Conservation (phyloP, 2,113 vertebrate genomes). For the Gymnorhina tibicen region DNA sequence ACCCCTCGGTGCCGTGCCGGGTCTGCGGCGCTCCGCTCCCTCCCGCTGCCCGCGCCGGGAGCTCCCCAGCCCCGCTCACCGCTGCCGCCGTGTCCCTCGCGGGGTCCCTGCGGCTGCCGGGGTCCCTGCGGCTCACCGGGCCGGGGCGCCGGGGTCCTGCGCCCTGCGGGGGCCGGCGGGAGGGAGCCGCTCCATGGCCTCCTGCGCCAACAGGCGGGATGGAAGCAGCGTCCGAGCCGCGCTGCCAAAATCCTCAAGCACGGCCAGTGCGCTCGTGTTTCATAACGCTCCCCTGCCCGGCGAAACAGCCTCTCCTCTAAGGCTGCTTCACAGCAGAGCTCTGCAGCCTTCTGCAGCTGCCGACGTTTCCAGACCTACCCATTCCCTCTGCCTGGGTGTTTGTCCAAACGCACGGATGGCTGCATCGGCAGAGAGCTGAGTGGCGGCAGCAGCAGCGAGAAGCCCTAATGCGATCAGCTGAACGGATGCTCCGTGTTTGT, state of each 20-base stretch:
- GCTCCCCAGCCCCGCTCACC: not conserved
- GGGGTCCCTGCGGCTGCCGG: not conserved
- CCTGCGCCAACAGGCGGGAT: not conserved
- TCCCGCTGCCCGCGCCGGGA: not conserved
- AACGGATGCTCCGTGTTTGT: not conserved
- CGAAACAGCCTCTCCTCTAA: not conserved
- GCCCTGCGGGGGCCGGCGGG: not conserved
- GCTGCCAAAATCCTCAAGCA: not conserved
- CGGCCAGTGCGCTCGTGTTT: not conserved
- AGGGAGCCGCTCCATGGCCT: not conserved
- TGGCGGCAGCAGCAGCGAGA: not conserved
- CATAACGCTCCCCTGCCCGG: not conserved
- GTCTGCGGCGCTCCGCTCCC: not conserved
- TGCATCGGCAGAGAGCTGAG: not conserved
- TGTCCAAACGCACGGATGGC: not conserved
- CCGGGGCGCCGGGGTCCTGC: not conserved
- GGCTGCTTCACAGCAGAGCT: not conserved
- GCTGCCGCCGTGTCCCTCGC: not conserved
- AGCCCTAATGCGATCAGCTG: not conserved
- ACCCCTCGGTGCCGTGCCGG: not conserved
- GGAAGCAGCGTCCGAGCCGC: not conserved
- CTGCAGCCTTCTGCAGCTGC: constrained; percentile 4
- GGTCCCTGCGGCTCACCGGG: constrained; percentile 3
- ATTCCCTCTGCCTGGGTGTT: not conserved
- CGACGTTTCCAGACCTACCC: not conserved